phyloP scores from a whole-genome alignment of 1,140 invertebrate species.

The Ostrea edulis region DNA sequence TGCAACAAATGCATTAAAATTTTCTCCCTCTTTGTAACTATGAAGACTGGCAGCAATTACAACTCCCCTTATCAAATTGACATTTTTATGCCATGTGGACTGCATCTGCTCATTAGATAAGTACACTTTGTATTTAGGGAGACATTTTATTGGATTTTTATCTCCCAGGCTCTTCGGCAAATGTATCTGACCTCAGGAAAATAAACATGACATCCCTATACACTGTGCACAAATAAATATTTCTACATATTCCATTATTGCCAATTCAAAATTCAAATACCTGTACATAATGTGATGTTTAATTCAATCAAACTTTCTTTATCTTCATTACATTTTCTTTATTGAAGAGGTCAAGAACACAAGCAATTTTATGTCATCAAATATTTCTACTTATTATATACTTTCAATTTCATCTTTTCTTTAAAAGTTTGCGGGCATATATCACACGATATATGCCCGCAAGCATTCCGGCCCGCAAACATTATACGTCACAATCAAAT shows the following conservation, averaged over 20 bases:
- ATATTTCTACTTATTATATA: too few species aligned
- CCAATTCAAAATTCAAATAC: too few species aligned
- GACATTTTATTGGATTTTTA: conserved; percentile 25
- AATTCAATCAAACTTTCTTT: too few species aligned
- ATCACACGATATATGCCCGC: neutral
- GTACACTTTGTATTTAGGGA: neutral
- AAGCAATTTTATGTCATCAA: too few species aligned
- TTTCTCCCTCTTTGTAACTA: neutral
- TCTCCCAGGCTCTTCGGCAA: neutral
- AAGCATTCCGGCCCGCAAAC: neutral
- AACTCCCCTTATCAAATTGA: neutral
- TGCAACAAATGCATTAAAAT: neutral
- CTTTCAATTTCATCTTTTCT: too few species aligned
- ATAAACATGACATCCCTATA: neutral
- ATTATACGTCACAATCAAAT: neutral
- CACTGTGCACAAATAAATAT: neutral
- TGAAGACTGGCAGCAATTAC: neutral
- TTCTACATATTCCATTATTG: too few species aligned
- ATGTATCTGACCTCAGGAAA: neutral
- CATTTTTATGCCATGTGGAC: conserved; percentile 34
- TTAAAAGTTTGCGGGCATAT: too few species aligned
- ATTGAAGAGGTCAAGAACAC: too few species aligned
- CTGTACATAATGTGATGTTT: too few species aligned
- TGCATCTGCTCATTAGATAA: neutral
- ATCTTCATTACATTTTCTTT: too few species aligned